These are phyloP conservation scores for Saccopteryx bilineata DNA, from an alignment of 2,113 vertebrate species.

Conservation along the genomic window DNA sequence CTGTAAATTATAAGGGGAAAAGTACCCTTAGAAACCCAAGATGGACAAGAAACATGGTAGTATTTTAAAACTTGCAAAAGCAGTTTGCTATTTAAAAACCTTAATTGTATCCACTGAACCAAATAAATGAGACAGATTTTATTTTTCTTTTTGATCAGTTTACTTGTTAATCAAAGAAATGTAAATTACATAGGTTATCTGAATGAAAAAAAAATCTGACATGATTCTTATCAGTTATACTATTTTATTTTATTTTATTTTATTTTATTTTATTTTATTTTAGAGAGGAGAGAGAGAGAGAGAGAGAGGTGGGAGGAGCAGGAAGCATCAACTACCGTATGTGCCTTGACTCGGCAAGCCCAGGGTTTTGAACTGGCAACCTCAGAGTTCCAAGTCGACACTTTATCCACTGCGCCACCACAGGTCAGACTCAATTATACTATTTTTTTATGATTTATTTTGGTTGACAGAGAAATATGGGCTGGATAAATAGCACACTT, in stretches of 20 bases:
- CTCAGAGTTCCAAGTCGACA: no score
- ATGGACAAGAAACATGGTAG: neutral
- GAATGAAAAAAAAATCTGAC: neutral
- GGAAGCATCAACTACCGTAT: no score
- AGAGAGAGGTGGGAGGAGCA: no score
- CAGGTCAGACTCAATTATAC: no score
- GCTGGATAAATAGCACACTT: neutral
- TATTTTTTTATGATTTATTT: neutral
- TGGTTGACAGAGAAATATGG: neutral
- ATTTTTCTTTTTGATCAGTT: neutral
- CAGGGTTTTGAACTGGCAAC: no score
- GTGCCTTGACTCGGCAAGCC: no score
- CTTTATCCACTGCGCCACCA: no score
- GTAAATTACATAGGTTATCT: neutral
- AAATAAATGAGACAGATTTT: neutral
- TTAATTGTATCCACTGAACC: neutral
- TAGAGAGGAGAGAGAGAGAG: no score
- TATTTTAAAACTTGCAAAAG: neutral
- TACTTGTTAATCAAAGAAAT: neutral
- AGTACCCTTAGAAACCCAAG: neutral
- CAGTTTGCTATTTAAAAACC: neutral
- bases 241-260: neutral
- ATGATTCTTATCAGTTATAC: neutral
- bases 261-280: neutral
- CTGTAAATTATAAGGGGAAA: neutral